Evolutionary conservation across 2,888 invertebrate species (phyloP), one percentile per base, ranked within the genome.

Genomic region (Epinotia bilunana): DNA sequence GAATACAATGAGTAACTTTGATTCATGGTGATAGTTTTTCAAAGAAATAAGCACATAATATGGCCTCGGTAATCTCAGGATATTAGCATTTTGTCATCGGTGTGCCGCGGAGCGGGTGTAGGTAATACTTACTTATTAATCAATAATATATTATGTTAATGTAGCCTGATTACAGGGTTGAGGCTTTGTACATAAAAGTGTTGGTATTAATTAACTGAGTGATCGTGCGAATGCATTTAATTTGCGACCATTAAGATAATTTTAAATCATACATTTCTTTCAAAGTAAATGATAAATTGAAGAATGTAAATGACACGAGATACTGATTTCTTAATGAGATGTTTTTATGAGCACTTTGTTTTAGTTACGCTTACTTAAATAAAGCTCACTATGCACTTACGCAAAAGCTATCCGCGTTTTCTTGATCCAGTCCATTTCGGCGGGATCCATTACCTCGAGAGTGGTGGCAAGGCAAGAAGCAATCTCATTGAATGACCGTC

Each of bases 401-500:
- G 88, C 87, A 89, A 88, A 87, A 86, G 86, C 85, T 79, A 79
- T 80, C 82, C 84, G 86, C 86, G 87, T 90, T 91, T 91, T 88
- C 91, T 90, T 92, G 90, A 93, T 92, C 89, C 89, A 92, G 92
- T 94, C 91, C 92, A 94, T 94, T 94, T 94, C 84, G 91, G 91
- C 85, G 87, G 91, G 94, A 94, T 94, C 94, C 94, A 94, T 94
- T 94, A 94, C 94, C 89, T 87, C 85, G 89, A 88, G 91, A 91
- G 92, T 91, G 91, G 90, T 88, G 90, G 93, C 94, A 92, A 93
- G 90, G 93, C 94, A 92, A 93, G 94, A 94, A 94, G 94, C 94
- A 94, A 94, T 94, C 94, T 94, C 94, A 94, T 94, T 93, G 94
- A 94, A 94, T 94, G 94, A 94, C 94, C 94, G 90, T 89, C 91